phyloP scores from a whole-genome alignment of 2,113 vertebrate species.

The Junco hyemalis region DNA sequence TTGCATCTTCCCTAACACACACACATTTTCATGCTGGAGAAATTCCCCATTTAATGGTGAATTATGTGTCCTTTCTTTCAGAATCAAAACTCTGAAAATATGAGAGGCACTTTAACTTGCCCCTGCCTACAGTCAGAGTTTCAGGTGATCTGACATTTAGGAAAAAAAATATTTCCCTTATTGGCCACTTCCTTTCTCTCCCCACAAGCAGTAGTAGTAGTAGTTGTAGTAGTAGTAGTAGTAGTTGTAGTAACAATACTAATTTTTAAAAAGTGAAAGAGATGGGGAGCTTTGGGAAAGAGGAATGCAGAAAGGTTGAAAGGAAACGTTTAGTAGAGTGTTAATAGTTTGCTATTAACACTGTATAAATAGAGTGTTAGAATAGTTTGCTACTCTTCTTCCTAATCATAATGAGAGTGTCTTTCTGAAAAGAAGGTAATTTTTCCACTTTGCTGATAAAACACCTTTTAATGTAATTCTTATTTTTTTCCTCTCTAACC shows the following conservation, averaged over 20 bases:
- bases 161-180: background rate
- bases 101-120: background rate
- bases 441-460: background rate
- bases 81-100: background rate
- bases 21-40: background rate
- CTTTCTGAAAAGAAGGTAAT: background rate
- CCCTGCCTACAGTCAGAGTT: background rate
- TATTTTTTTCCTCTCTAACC: background rate
- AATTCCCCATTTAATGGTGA: background rate
- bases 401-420: background rate
- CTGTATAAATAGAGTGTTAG: background rate
- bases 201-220: accelerated
- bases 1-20: background rate
- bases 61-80: background rate
- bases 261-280: background rate
- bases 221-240: no score
- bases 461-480: background rate
- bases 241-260: no score
- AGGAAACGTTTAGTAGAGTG: background rate
- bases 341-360: background rate
- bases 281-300: background rate
- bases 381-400: background rate
- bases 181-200: accelerated
- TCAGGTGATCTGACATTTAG: background rate
- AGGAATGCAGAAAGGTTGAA: background rate